Base-by-base conservation (phyloP, 2,888 invertebrate species). In the Branchipolynoe longqiensis region DNA sequence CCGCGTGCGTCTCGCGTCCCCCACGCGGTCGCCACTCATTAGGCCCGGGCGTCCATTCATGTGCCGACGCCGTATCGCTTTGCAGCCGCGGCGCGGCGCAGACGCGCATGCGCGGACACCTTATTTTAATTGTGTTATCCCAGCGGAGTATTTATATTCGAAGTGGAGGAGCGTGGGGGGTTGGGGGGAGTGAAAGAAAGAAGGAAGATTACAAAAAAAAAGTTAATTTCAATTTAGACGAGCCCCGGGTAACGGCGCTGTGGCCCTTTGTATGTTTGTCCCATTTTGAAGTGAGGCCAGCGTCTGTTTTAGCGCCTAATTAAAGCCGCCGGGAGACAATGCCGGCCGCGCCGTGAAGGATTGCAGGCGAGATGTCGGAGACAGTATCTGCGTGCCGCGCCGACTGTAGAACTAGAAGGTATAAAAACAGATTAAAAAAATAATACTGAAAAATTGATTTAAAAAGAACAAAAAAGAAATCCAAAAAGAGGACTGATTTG, bases 161-260 rank as follows among this genome's bases (percentile, higher is more conserved):
- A n/a, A n/a, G n/a, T n/a, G n/a, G n/a, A n/a, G n/a, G n/a, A n/a
- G n/a, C n/a, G n/a, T n/a, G n/a, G n/a, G n/a, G n/a, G n/a, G n/a
- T n/a, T n/a, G n/a, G n/a, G n/a, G n/a, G n/a, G n/a, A n/a, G n/a
- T n/a, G n/a, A n/a, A n/a, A n/a, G n/a, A n/a, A n/a, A n/a, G n/a
- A n/a, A n/a, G n/a, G n/a, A n/a, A n/a, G n/a, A n/a, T n/a, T n/a
- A n/a, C n/a, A n/a, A n/a, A n/a, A n/a, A n/a, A n/a, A 78, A 78
- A 54, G 78, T 41, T 48, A 78, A 78, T 78, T 78, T 78, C 78
- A 78, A 78, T 78, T 78, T 78, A 78, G 78, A 78, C 48, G 78
- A 78, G 48, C 78, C 48, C 41, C 41, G n/a, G n/a, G n/a, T n/a
- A n/a, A n/a, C 41, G 48, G 12, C 12, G 48, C 25, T 0, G 14